A percentile compares a stretch with the other conserved stretches of the same genome.
These are phyloP conservation scores for Glyphotaelius pellucidus DNA, from an alignment of 2,888 invertebrate species.

Conservation along the genomic window DNA sequence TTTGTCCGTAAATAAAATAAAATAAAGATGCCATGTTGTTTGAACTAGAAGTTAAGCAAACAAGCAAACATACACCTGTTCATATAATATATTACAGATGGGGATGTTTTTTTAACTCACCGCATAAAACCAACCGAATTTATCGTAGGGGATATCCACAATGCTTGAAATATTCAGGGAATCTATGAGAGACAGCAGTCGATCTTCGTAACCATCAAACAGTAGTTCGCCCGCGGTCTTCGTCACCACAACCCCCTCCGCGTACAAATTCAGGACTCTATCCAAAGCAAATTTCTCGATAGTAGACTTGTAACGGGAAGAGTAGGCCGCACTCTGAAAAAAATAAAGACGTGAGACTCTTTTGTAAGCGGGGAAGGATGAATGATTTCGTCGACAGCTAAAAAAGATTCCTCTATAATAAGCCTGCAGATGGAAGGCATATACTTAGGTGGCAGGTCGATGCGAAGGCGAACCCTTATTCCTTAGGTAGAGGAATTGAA, in stretches of 20 bases:
- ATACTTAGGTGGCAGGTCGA: neutral
- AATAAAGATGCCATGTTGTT: too few species aligned
- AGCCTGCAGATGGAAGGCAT: neutral
- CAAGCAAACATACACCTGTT: too few species aligned
- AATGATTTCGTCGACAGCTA: too few species aligned
- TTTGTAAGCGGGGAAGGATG: neutral
- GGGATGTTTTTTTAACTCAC: slow-evolving; percentile 74
- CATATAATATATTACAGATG: too few species aligned
- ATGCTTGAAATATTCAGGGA: slow-evolving; percentile 75
- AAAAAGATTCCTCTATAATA: neutral
- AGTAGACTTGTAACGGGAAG: slow-evolving; percentile 74
- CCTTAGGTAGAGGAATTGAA: neutral
- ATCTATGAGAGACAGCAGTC: slow-evolving; percentile 78
- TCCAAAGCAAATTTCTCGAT: slow-evolving; percentile 76
- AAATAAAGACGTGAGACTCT: neutral
- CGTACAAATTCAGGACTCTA: slow-evolving; percentile 76
- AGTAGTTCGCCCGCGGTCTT: slow-evolving; percentile 83
- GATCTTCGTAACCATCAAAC: slow-evolving; percentile 90
- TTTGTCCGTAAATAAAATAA: too few species aligned
- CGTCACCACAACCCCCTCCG: slow-evolving; percentile 77
- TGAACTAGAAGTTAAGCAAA: too few species aligned
- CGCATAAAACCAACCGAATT: slow-evolving; percentile 90
- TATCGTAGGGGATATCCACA: slow-evolving; percentile 81
- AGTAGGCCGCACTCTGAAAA: slow-evolving; percentile 81
- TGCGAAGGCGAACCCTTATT: neutral